These are phyloP conservation scores for Cosmia trapezina DNA, from an alignment of 2,888 invertebrate species.

Conservation along the genomic window DNA sequence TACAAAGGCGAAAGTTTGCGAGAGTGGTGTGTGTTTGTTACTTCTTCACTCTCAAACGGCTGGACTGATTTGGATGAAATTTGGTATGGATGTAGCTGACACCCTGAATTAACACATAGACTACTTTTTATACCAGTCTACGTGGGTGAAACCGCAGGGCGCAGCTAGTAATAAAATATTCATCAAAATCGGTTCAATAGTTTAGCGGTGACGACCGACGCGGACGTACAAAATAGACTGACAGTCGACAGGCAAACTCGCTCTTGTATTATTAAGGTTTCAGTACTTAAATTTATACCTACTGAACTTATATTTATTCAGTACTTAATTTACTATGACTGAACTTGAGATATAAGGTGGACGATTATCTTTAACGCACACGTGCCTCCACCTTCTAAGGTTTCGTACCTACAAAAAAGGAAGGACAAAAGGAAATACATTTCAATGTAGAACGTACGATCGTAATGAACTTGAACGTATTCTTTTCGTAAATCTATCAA, in stretches of 20 bases:
- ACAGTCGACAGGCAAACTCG: background rate
- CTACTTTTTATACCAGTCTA: too few species aligned
- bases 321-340: slow-evolving; percentile 27
- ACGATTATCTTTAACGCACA: slow-evolving; percentile 30
- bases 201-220: background rate
- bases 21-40: too few species aligned
- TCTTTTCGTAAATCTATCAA: background rate
- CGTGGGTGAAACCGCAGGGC: too few species aligned
- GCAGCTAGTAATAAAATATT: too few species aligned
- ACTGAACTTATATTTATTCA: slow-evolving; percentile 28
- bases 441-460: too few species aligned
- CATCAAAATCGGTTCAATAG: background rate
- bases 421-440: slow-evolving; percentile 4
- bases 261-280: slow-evolving; percentile 34
- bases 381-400: slow-evolving; percentile 25
- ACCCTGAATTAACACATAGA: too few species aligned
- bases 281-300: slow-evolving; percentile 26
- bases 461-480: background rate
- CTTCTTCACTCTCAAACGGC: too few species aligned
- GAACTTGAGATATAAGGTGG: slow-evolving; percentile 31
- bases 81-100: too few species aligned
- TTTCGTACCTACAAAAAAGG: slow-evolving; percentile 27
- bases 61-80: too few species aligned
- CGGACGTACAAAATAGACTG: background rate
- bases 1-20: too few species aligned